Conservation (phyloP, 2,113 vertebrate genomes). For the Sclerurus mexicanus region DNA sequence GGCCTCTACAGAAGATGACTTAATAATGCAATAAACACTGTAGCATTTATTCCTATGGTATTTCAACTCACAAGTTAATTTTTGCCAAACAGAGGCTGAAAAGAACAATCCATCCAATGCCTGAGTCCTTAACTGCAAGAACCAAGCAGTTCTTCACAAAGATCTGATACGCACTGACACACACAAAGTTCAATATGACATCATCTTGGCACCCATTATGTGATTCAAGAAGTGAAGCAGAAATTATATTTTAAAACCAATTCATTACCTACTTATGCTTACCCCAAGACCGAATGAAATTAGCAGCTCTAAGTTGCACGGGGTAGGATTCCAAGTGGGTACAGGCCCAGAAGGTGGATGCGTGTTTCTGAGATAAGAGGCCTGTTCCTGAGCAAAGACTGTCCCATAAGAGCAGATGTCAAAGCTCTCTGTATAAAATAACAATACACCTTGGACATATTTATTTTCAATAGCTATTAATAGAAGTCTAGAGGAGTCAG, state of each 20-base stretch:
- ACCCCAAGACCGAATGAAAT: neutral
- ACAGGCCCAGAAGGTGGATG: rapidly evolving
- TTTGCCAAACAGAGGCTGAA: neutral
- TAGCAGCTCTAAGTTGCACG: too few species aligned
- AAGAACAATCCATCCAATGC: neutral
- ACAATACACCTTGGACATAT: neutral
- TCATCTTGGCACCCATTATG: neutral
- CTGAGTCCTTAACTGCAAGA: neutral
- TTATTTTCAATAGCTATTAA: neutral
- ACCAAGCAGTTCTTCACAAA: neutral
- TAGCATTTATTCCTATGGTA: neutral
- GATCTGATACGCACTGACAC: neutral
- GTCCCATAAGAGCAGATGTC: neutral
- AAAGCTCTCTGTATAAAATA: neutral
- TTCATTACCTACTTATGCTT: neutral
- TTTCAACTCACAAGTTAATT: neutral
- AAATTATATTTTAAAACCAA: neutral
- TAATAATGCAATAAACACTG: neutral
- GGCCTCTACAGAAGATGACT: neutral
- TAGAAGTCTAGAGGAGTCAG: neutral
- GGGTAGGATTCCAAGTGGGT: neutral
- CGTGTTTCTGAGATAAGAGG: neutral
- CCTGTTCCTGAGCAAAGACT: neutral
- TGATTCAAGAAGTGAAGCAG: neutral
- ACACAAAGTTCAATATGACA: neutral